These are phyloP conservation scores for Dreissena polymorpha DNA, from an alignment of 1,140 invertebrate genomes.

Conservation along the genomic window DNA sequence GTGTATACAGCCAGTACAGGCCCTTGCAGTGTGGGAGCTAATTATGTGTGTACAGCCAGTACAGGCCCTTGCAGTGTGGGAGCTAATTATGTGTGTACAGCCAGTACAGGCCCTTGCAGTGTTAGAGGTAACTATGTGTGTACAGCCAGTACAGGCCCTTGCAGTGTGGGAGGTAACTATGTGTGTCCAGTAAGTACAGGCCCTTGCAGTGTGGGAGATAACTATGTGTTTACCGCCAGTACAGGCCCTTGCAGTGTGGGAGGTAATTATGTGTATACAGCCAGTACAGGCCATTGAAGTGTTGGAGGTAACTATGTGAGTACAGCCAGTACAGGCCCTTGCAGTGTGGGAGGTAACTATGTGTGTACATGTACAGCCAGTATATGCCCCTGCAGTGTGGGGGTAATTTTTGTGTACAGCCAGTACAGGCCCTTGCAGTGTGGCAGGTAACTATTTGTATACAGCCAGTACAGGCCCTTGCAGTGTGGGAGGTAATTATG, in stretches of 20 bases:
- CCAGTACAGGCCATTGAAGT: slow-evolving; percentile 61
- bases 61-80: slow-evolving; percentile 71
- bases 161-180: slow-evolving; percentile 74
- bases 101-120: slow-evolving; percentile 61
- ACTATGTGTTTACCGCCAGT: slow-evolving; percentile 49
- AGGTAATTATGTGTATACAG: slow-evolving; percentile 62
- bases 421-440: slow-evolving; percentile 61
- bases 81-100: slow-evolving; percentile 62
- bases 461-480: slow-evolving; percentile 55
- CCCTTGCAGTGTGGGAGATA: slow-evolving; percentile 74
- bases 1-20: slow-evolving; percentile 48
- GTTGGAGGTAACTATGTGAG: slow-evolving; percentile 73
- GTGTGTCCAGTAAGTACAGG: slow-evolving; percentile 48
- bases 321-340: slow-evolving; percentile 53
- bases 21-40: slow-evolving; percentile 74
- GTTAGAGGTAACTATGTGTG: slow-evolving; percentile 73
- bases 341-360: slow-evolving; percentile 76
- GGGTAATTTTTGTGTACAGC: slow-evolving; percentile 62
- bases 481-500: slow-evolving; percentile 74
- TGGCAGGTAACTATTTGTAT: slow-evolving; percentile 73
- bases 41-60: slow-evolving; percentile 50
- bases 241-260: slow-evolving; percentile 71
- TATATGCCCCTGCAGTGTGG: slow-evolving; percentile 70
- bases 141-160: slow-evolving; percentile 53
- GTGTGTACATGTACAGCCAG: slow-evolving; percentile 30